These are phyloP conservation scores for Monochamus alternatus DNA, from an alignment of 2,888 invertebrate genomes.

Conservation along the genomic window DNA sequence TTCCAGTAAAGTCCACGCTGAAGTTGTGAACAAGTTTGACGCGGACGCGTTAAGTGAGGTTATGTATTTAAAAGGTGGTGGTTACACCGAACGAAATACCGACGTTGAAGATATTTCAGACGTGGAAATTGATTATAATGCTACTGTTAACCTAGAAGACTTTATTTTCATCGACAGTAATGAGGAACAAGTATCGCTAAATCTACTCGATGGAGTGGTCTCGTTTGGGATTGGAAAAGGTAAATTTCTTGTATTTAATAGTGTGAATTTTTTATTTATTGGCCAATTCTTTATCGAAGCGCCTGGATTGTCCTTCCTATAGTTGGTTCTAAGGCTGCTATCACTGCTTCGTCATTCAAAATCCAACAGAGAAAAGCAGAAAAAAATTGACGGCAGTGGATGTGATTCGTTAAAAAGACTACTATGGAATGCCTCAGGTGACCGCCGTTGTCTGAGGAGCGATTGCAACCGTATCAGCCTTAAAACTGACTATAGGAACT, in stretches of 20 bases:
- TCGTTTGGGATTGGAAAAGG: slow-evolving; percentile 48
- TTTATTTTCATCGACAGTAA: neutral
- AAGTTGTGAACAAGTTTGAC: slow-evolving; percentile 70
- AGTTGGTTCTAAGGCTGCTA: no score
- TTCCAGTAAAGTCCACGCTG: slow-evolving; percentile 70
- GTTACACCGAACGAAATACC: slow-evolving; percentile 66
- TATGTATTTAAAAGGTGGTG: slow-evolving; percentile 72
- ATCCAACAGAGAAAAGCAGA: no score
- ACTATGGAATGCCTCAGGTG: no score
- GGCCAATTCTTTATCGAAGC: no score
- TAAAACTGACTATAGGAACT: no score
- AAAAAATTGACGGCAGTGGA: no score
- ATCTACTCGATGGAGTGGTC: slow-evolving; percentile 48
- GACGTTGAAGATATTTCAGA: slow-evolving; percentile 73
- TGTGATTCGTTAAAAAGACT: no score
- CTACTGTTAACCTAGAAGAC: neutral
- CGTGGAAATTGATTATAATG: slow-evolving; percentile 46
- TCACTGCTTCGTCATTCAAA: no score
- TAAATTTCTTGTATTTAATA: slow-evolving; percentile 35
- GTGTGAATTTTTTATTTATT: no score
- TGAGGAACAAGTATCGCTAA: slow-evolving; percentile 32
- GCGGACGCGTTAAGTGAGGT: slow-evolving; percentile 69
- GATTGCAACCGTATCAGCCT: no score
- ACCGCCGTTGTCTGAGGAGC: no score
- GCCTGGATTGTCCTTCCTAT: no score